Evolutionary conservation across 1,140 invertebrate species (phyloP).

Genomic region (Hyles vespertilio): DNA sequence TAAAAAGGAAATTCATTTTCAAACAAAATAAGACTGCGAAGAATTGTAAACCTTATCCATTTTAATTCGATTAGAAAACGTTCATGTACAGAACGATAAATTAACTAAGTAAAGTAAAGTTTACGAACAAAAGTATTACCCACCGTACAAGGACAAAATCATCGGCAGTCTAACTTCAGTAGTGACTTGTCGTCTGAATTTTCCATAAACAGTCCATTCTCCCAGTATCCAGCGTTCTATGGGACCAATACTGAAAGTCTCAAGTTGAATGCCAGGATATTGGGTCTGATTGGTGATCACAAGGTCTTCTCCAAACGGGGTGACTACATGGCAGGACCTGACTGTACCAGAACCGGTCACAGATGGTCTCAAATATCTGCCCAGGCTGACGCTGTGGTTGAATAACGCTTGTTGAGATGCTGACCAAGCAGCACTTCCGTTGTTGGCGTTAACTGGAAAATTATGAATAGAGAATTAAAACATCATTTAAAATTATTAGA

Average conservation of each 20-base stretch:
- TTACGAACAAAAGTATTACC: conserved; percentile 4
- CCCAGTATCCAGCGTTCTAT: conserved; percentile 18
- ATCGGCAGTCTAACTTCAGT: conserved; percentile 20
- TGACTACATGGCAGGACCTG: conserved; percentile 24
- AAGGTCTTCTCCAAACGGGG: conserved; percentile 29
- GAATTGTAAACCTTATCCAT: too few species aligned
- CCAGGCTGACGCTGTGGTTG: conserved; percentile 19
- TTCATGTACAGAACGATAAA: background rate
- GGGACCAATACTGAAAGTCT: conserved; percentile 14
- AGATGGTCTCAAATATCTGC: conserved; percentile 9
- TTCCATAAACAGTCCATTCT: conserved; percentile 26
- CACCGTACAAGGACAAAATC: conserved; percentile 25
- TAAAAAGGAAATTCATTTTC: background rate
- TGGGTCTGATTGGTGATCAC: conserved; percentile 15
- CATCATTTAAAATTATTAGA: background rate
- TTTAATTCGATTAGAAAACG: background rate
- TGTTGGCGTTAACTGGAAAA: conserved; percentile 1
- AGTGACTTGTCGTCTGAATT: conserved; percentile 1
- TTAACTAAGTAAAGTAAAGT: background rate
- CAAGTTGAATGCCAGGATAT: conserved; percentile 18
- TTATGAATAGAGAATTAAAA: background rate
- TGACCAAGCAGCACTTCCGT: conserved; percentile 5
- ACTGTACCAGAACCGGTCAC: conserved; percentile 7
- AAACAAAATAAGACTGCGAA: too few species aligned
- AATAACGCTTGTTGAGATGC: conserved; percentile 1